Base-by-base conservation (phyloP, 2,888 invertebrate species). In the Tipula lateralis region DNA sequence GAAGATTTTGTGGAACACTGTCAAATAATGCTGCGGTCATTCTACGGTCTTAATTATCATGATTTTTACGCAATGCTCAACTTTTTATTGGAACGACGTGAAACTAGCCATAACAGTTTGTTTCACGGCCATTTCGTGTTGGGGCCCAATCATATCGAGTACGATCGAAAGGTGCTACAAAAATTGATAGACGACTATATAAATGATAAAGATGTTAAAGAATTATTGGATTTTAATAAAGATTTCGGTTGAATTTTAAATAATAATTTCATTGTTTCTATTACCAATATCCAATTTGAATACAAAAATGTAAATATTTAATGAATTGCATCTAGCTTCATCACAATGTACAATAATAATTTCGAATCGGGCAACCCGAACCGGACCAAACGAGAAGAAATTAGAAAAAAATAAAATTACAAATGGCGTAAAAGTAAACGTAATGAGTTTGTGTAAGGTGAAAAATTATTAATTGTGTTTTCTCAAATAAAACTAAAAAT, bases 1-100 rank as follows among this genome's bases (percentile, higher is more conserved):
- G 93, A 93, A 2, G 92, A 93, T 85, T 98, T 95, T 93, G 88
- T 91, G 83, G 91, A 92, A 29, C 95, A 97, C 87, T 97, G 97
- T 89, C 97, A 98, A 90, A 88, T 94, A 1, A 93, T 97, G 91
- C 90, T 97, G 50, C 94, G 94, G 89, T 93, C 94, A 13, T 92
- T 93, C 29, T 95, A 94, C 91, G 96, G 97, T 84, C 94, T 96
- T 91, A 93, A 97, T 90, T 94, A 93, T 89, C 88, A 89, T 86
- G 92, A 92, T 86, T 96, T 96, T 91, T 91, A 93, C 84, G 91
- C 92, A 85, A 93, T 96, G 87, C 88, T 96, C 84, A 89, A 91
- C 86, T 92, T 93, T 88, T 94, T 96, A 88, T 91, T 92, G 44
- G 88, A 91, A 85, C 92, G 92, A 88, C 92, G 95, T 19, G 13